Base-by-base conservation (phyloP, 2,797 vertebrate genomes). In the Lacerta viridis region DNA sequence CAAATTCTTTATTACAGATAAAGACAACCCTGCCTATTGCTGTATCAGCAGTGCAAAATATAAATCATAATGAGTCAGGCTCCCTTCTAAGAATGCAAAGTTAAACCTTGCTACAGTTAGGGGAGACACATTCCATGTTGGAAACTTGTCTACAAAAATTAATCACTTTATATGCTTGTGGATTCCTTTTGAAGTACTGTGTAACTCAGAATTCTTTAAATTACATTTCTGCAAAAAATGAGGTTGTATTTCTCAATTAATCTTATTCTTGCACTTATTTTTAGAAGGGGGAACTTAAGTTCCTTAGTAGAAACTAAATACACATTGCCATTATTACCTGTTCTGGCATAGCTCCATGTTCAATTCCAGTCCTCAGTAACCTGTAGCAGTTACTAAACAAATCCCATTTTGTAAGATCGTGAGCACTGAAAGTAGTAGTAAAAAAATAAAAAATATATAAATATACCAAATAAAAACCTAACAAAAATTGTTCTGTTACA, bases 291-390 rank as follows among this genome's bases (percentile, higher is more conserved):
- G 69, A 66, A 61, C 13, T 11, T 0, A 29, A 41, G 2, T 64
- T 39, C 9, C 68, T 69, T 69, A 25, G 27, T 8, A 69, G 68
- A 69, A n/a, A n/a, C n/a, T 72, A n/a, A 74, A 75, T 36, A 39
- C 2, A 50, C 77, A 55, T 72, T 72, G 6, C 7, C 82, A 77
- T 74, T 87, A 59, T 50, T 96, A 98, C 98, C 98, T 99, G 99
- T 96, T 99, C 99, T n/a, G 99, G 98, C 99, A 99, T 99, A 90
- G 99, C 99, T 96, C 99, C 99, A 83, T 99, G 99, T 95, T 99
- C 99, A 93, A 99, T 99, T 94, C 99, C 99, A 91, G 98, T 98
- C 96, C 99, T 98, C 92, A 99, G 97, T 94, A 99, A 97, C 95
- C 99, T 98, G 96, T 99, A 99, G 97, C 99, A 99, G 96, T 98